A percentile compares a stretch with the other conserved stretches of the same genome.
Conservation (phyloP, 2,113 vertebrate genomes). For the Pachyramphus minor region DNA sequence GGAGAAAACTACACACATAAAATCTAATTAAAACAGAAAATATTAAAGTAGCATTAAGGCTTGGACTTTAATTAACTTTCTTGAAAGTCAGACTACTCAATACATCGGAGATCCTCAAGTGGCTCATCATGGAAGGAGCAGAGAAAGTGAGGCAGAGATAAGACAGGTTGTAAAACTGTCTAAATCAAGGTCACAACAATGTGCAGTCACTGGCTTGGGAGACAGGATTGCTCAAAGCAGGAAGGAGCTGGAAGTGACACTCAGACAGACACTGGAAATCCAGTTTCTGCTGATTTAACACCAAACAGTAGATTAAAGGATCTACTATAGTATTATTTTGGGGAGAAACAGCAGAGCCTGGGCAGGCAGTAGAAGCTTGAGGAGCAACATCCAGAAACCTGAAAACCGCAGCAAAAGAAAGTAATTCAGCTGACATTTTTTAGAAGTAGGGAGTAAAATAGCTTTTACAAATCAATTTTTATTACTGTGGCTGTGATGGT, state of each 20-base stretch:
- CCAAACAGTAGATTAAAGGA: not conserved
- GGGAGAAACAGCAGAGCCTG: not conserved
- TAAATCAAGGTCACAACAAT: not conserved
- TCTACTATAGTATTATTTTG: accelerated
- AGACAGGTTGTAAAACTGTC: not conserved
- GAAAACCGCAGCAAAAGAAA: not conserved
- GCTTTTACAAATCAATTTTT: not conserved
- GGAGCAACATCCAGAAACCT: not conserved
- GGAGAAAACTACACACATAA: not conserved
- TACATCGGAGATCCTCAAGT: not conserved
- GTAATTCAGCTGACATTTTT: not conserved
- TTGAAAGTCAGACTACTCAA: not conserved
- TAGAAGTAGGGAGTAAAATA: not conserved
- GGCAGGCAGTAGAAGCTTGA: not conserved
- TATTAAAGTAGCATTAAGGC: not conserved
- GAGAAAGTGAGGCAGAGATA: not conserved
- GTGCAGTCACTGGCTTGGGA: not conserved
- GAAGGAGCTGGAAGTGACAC: not conserved
- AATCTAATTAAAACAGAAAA: not conserved
- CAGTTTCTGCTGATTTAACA: not conserved
- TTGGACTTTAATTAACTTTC: not conserved
- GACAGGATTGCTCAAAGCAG: not conserved
- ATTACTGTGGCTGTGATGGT: not conserved
- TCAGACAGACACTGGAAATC: not conserved
- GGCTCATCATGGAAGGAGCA: not conserved